Conservation (phyloP, 2,113 vertebrate genomes). For the Heteronetta atricapilla region DNA sequence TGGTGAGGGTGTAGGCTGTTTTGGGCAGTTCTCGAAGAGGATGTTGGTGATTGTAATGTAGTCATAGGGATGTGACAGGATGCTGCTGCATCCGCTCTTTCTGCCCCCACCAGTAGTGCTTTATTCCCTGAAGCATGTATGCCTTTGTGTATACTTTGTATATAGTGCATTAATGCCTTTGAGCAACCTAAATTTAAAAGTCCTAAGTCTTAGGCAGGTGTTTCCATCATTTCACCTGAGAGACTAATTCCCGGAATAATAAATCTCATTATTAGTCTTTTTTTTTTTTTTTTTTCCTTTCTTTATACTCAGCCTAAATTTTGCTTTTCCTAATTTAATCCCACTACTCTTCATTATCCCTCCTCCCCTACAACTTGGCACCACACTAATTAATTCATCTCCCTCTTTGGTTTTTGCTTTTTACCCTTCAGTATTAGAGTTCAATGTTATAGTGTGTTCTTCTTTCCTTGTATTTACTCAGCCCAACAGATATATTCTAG, state of each 20-base stretch:
- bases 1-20: background rate
- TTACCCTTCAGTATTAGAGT: constrained; percentile 54
- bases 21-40: background rate
- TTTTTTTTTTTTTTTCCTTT: background rate
- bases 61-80: background rate
- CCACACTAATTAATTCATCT: constrained; percentile 64
- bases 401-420: constrained; percentile 34
- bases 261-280: constrained; percentile 60
- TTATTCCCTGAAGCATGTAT: background rate
- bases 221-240: constrained; percentile 50
- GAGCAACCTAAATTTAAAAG: background rate
- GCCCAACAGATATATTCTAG: background rate
- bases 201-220: constrained; percentile 33
- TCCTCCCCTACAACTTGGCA: constrained; percentile 40
- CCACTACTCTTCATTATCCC: constrained; percentile 62
- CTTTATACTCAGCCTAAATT: constrained; percentile 62
- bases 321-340: constrained; percentile 71
- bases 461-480: constrained; percentile 30
- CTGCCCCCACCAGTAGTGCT: background rate
- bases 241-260: constrained; percentile 56
- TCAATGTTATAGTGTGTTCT: constrained; percentile 49
- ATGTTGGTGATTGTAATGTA: background rate
- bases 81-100: background rate
- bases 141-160: background rate
- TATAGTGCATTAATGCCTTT: background rate